These are phyloP conservation scores for Brachionus angularis DNA, from an alignment of 1,140 invertebrate genomes.

Conservation along the genomic window DNA sequence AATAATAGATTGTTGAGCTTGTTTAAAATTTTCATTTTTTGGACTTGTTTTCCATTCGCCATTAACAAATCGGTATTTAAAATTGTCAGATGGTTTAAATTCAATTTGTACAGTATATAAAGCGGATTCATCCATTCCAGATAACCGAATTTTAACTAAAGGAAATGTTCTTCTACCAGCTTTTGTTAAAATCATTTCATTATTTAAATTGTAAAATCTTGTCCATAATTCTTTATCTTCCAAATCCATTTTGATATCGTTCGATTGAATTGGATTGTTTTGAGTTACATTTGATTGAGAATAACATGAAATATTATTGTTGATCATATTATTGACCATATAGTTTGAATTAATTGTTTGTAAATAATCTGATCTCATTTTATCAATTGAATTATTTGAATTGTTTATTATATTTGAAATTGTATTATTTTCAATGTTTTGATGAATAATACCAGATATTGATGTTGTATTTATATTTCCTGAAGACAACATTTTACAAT, in stretches of 20 bases:
- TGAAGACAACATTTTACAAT: no score
- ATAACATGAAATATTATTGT: no score
- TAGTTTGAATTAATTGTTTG: no score
- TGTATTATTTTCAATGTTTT: no score
- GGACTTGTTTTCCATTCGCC: conserved; percentile 36
- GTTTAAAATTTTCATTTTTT: conserved; percentile 41
- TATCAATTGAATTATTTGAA: no score
- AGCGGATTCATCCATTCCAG: neutral
- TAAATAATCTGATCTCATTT: no score
- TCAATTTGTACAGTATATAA: conserved; percentile 34
- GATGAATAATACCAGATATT: no score
- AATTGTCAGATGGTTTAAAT: conserved; percentile 20
- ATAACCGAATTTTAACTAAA: neutral
- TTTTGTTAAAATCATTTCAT: conserved; percentile 99
- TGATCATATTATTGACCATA: no score
- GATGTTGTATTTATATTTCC: no score
- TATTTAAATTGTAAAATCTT: conserved; percentile 92
- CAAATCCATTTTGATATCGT: conserved; percentile 10
- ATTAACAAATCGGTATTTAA: conserved; percentile 39
- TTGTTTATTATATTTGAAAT: no score
- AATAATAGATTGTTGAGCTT: neutral
- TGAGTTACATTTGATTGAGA: no score
- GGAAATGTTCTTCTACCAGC: conserved; percentile 43
- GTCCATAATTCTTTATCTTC: conserved; percentile 79
- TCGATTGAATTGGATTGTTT: neutral